phyloP scores from a whole-genome alignment of 2,888 invertebrate genomes.

The Blastobasis adustella region DNA sequence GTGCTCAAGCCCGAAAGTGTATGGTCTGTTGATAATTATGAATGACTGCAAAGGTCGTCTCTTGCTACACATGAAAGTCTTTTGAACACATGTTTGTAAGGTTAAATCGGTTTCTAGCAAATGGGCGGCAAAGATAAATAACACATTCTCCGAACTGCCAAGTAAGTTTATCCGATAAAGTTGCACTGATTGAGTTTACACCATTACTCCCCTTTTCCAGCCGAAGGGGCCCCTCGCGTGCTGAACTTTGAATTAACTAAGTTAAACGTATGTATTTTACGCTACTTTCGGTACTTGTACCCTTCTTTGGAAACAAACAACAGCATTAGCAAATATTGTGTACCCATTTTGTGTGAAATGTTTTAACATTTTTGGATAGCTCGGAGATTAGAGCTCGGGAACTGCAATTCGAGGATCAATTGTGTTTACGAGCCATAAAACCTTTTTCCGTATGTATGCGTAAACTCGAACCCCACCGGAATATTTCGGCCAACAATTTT shows the following conservation, averaged over 20 bases:
- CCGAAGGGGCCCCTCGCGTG: conserved; percentile 2
- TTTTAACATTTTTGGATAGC: conserved; percentile 1
- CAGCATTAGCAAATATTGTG: conserved; percentile 7
- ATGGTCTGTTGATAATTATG: too few species aligned
- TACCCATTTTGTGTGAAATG: conserved; percentile 2
- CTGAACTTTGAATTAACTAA: conserved; percentile 11
- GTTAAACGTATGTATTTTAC: conserved; percentile 8
- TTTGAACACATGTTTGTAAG: too few species aligned
- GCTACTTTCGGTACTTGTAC: conserved; percentile 5
- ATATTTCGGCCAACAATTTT: too few species aligned
- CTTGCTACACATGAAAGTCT: too few species aligned
- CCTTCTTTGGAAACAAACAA: conserved; percentile 7
- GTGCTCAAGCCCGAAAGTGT: too few species aligned
- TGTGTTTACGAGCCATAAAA: conserved; percentile 56
- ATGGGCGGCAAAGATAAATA: too few species aligned
- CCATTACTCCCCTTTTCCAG: conserved; percentile 6
- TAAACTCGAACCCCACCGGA: conserved; percentile 25
- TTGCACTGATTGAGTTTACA: conserved; percentile 6
- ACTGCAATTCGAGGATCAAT: conserved; percentile 49
- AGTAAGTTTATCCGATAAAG: conserved; percentile 5
- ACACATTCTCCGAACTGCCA: not conserved
- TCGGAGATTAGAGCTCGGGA: conserved; percentile 23
- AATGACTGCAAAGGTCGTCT: too few species aligned
- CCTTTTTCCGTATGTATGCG: conserved; percentile 44
- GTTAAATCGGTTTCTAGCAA: too few species aligned